These are phyloP conservation scores for Helicoverpa armigera DNA, from an alignment of 1,140 invertebrate genomes.

Conservation along the genomic window DNA sequence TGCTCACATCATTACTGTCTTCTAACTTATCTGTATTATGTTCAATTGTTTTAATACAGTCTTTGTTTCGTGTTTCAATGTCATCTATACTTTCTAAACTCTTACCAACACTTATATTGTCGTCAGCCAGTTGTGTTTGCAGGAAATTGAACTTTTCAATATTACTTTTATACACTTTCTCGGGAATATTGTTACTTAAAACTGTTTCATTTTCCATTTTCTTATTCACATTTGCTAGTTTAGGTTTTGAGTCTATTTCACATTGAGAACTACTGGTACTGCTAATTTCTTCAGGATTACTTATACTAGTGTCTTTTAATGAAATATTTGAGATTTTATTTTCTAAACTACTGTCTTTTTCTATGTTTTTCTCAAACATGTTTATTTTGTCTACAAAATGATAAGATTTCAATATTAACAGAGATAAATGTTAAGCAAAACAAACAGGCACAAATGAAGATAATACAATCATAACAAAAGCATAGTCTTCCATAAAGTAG, in stretches of 20 bases:
- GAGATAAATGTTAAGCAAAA: not conserved
- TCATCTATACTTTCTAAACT: conserved; percentile 48
- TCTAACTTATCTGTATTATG: conserved; percentile 40
- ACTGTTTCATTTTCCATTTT: conserved; percentile 58
- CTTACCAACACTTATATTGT: conserved; percentile 57
- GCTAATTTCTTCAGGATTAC: conserved; percentile 58
- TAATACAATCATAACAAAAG: conserved; percentile 25
- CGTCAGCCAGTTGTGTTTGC: conserved; percentile 78
- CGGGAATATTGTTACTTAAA: conserved; percentile 60
- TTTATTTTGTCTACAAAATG: conserved; percentile 83
- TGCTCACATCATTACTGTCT: conserved; percentile 44
- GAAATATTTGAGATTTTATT: conserved; percentile 74
- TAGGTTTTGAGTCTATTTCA: conserved; percentile 50
- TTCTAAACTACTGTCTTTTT: conserved; percentile 73
- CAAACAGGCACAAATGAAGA: conserved; percentile 3
- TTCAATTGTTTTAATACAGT: conserved; percentile 56
- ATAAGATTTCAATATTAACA: not conserved
- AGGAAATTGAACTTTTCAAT: conserved; percentile 81
- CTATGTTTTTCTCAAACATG: conserved; percentile 82
- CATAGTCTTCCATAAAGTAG: not conserved
- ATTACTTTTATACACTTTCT: conserved; percentile 78
- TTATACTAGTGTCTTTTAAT: conserved; percentile 74
- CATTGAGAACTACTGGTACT: conserved; percentile 50
- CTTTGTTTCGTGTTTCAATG: conserved; percentile 54
- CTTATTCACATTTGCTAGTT: conserved; percentile 22